phyloP scores from a whole-genome alignment of 2,888 invertebrate genomes.

The Agriopis leucophaearia region DNA sequence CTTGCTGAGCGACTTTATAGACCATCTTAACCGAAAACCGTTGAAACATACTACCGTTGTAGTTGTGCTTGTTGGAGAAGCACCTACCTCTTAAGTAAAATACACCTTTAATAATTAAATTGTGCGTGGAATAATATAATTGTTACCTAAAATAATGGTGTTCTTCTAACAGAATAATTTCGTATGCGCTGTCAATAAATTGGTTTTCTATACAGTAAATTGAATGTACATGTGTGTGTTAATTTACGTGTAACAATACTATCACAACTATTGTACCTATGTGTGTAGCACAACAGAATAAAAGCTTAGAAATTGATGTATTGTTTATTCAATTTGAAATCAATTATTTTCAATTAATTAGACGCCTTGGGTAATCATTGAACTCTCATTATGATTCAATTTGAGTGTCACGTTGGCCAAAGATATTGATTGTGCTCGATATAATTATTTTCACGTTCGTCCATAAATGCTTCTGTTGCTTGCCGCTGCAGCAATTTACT shows the following conservation, averaged over 20 bases:
- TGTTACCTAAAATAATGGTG: background rate
- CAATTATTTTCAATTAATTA: slow-evolving; percentile 8
- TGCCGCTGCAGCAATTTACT: no score
- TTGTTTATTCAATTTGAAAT: slow-evolving; percentile 5
- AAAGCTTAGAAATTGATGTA: slow-evolving; percentile 3
- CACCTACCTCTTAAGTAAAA: no score
- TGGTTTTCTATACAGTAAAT: background rate
- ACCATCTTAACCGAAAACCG: no score
- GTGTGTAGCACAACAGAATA: background rate
- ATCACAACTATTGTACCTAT: background rate
- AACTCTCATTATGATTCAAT: slow-evolving; percentile 7
- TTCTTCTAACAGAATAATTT: background rate
- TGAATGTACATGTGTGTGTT: background rate
- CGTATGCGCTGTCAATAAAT: background rate
- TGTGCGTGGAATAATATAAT: background rate
- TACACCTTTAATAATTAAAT: background rate
- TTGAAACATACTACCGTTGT: no score
- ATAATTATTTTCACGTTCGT: background rate
- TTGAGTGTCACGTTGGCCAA: background rate
- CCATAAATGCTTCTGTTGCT: no score
- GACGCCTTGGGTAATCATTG: slow-evolving; percentile 1
- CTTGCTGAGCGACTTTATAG: no score
- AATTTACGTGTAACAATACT: background rate
- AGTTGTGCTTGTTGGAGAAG: no score
- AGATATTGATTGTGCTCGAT: slow-evolving; percentile 5